Evolutionary conservation across 2,797 vertebrate species (phyloP), one percentile per base, ranked within the genome.

Genomic region (Hemibagrus guttatus): DNA sequence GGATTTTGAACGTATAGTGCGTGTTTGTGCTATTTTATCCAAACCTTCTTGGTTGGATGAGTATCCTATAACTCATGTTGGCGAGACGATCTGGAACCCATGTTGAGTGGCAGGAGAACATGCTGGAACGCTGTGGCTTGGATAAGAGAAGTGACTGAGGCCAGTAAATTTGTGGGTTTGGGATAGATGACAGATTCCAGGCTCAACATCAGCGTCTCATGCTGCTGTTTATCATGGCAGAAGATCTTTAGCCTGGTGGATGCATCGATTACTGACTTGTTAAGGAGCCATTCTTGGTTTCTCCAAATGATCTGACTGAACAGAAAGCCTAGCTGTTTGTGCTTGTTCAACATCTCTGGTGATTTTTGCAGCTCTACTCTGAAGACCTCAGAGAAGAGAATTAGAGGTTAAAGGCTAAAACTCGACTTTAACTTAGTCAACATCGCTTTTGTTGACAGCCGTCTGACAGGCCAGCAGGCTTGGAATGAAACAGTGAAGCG

Each of bases 171-270:
- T 86, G 66, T 66, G 86, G 74, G 46, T 88, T 56, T 79, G 78
- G 74, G 83, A 89, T 64, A 58, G 64, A 84, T 86, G 88, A 75
- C 80, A 81, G 76, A 88, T 87, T 89, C 87, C 87, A 87, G 59
- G 42, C 56, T 35, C 35, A 6, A 8, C 7, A 84, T 71, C 61
- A 74, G n/a, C 21, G 11, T 74, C 71, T 69, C 56, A 31, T 54
- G 63, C 69, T 79, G 56, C 81, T 89, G 85, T 88, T 89, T 90
- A 87, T 83, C 74, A 39, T 85, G 28, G 66, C 84, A 63, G 46
- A 72, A 64, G 13, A 14, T 86, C 86, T 89, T 85, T 86, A 79
- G 49, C 74, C 79, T 66, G 74, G 76, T 75, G 75, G 71, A 66
- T 75, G 81, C 66, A 80, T 64, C 46, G 11, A 80, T 88, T 79